Evolutionary conservation across 2,113 vertebrate species (phyloP).

Genomic region (Daubentonia madagascariensis): DNA sequence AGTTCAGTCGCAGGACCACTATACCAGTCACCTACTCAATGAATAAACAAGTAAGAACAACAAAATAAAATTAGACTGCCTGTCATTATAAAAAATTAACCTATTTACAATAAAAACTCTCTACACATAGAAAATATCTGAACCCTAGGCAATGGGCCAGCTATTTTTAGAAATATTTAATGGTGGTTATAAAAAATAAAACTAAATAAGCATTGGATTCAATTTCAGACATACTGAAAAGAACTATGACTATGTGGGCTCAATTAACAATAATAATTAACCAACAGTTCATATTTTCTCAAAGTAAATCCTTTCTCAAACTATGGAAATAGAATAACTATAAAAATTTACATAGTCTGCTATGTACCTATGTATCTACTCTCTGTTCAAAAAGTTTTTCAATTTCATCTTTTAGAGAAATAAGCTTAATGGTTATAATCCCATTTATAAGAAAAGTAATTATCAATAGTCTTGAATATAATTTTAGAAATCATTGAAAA

Average conservation of each 20-base stretch:
- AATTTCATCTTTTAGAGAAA: background rate
- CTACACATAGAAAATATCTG: background rate
- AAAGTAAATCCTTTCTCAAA: background rate
- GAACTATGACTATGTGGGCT: background rate
- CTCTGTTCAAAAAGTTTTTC: background rate
- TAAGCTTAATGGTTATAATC: background rate
- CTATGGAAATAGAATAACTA: background rate
- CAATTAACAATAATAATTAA: background rate
- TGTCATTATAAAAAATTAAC: background rate
- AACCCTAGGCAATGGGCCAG: background rate
- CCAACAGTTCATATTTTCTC: background rate
- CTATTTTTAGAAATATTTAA: constrained; percentile 33
- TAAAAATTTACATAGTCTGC: background rate
- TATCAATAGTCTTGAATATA: background rate
- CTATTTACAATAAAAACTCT: constrained; percentile 10
- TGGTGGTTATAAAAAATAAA: background rate
- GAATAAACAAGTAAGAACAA: background rate
- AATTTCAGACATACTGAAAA: constrained; percentile 19
- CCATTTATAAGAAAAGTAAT: background rate
- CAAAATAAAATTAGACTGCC: background rate
- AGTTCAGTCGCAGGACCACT: constrained; percentile 88
- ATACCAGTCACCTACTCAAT: constrained; percentile 89
- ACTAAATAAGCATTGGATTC: background rate
- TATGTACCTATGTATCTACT: background rate
- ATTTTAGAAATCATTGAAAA: constrained; percentile 27